Evolutionary conservation across 2,888 invertebrate species (phyloP).

Genomic region (Heliconius erato): DNA sequence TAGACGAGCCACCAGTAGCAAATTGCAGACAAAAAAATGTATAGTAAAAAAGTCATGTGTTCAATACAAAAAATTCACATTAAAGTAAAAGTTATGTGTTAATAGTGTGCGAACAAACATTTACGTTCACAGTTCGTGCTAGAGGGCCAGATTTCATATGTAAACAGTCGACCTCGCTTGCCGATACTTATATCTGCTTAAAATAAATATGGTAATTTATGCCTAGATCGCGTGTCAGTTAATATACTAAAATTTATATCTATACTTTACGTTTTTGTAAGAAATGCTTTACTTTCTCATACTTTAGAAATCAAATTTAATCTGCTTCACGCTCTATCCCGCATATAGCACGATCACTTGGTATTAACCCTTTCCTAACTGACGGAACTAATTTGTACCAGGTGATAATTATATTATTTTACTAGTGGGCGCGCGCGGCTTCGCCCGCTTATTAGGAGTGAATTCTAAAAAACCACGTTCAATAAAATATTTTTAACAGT

Average conservation of each 20-base stretch:
- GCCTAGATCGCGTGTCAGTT: conserved; percentile 44
- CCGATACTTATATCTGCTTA: conserved; percentile 42
- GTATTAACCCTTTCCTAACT: too few relatives aligned
- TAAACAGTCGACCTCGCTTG: conserved; percentile 54
- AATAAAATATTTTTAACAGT: too few relatives aligned
- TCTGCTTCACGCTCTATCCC: too few relatives aligned
- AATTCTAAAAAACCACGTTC: too few relatives aligned
- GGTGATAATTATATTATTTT: too few relatives aligned
- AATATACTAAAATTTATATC: conserved; percentile 34
- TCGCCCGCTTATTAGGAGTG: too few relatives aligned
- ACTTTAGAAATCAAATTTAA: too few relatives aligned
- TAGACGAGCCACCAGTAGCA: too few relatives aligned
- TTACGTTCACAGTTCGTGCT: conserved; percentile 59
- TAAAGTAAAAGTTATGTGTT: conserved; percentile 23
- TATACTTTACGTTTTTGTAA: neutral
- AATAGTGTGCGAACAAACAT: conserved; percentile 47
- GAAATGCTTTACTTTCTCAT: too few relatives aligned
- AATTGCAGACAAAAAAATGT: neutral
- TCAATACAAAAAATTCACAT: neutral
- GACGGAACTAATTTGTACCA: too few relatives aligned
- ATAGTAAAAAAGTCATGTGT: neutral
- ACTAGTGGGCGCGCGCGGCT: too few relatives aligned
- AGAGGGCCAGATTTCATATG: conserved; percentile 60
- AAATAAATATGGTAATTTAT: conserved; percentile 48
- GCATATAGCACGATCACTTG: too few relatives aligned